Evolutionary conservation across 2,888 invertebrate species (phyloP).

Genomic region (Lasioglossum lativentre): DNA sequence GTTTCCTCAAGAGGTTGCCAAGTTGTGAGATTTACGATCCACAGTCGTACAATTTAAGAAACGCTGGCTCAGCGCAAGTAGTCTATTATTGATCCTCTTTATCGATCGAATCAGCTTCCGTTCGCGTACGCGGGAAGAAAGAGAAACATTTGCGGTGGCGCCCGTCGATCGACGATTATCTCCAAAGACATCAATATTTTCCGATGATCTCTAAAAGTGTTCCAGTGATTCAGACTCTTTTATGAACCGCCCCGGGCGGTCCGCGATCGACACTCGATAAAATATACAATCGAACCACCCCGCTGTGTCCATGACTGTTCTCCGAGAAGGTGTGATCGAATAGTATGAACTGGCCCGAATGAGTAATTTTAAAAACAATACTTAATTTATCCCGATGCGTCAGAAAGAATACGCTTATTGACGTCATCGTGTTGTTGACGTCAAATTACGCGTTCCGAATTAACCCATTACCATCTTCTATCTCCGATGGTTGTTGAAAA

Average conservation of each 20-base stretch:
- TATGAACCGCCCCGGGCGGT: conserved; percentile 20
- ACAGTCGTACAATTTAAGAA: neutral
- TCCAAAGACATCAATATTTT: conserved; percentile 15
- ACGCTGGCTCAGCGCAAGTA: neutral
- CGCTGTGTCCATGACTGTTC: neutral
- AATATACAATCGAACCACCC: conserved; percentile 39
- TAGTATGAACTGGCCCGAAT: conserved; percentile 19
- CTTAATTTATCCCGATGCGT: conserved; percentile 51
- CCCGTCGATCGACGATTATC: conserved; percentile 20
- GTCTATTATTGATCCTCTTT: conserved; percentile 19
- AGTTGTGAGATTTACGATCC: neutral
- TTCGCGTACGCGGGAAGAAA: conserved; percentile 9
- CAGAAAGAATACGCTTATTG: conserved; percentile 43
- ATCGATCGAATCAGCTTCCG: neutral
- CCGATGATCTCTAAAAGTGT: conserved; percentile 51
- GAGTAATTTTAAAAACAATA: conserved; percentile 60
- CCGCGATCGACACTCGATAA: conserved; percentile 47
- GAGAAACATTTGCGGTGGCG: conserved; percentile 17
- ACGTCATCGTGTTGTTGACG: conserved; percentile 49
- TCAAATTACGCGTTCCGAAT: conserved; percentile 39
- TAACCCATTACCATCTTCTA: conserved; percentile 3
- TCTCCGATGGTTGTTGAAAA: neutral
- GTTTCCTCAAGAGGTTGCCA: neutral
- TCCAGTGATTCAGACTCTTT: conserved; percentile 52
- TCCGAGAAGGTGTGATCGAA: conserved; percentile 1